phyloP scores from a whole-genome alignment of 2,888 invertebrate species.

The Ophion obscuratus region DNA sequence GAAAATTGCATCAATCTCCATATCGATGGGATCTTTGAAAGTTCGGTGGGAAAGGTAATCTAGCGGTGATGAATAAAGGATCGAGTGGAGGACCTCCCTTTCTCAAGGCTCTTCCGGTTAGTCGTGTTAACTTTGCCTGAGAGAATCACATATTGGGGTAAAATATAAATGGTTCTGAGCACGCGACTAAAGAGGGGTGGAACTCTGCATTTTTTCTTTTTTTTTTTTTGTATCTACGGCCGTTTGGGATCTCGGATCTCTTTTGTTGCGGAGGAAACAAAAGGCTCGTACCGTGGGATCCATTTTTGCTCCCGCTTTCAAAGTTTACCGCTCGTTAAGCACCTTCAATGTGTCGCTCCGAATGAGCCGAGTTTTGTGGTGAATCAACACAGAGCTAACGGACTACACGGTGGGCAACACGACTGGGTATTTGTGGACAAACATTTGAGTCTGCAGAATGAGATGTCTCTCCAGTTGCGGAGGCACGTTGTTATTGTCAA shows the following conservation, averaged over 20 bases:
- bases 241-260: slow-evolving; percentile 30
- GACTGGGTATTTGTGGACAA: slow-evolving; percentile 32
- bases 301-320: slow-evolving; percentile 2
- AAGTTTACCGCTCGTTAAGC: slow-evolving; percentile 32
- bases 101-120: slow-evolving; percentile 2
- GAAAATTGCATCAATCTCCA: slow-evolving; percentile 47
- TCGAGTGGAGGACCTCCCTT: neutral
- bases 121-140: neutral
- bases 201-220: neutral
- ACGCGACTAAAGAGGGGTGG: slow-evolving; percentile 2
- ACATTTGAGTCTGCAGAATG: slow-evolving; percentile 17
- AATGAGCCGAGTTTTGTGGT: slow-evolving; percentile 35
- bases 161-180: slow-evolving; percentile 4
- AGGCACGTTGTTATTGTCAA: neutral
- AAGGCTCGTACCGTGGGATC: slow-evolving; percentile 27
- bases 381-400: neutral
- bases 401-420: slow-evolving; percentile 12
- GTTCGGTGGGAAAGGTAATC: slow-evolving; percentile 3
- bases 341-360: slow-evolving; percentile 46
- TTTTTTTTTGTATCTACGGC: neutral
- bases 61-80: slow-evolving; percentile 15
- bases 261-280: slow-evolving; percentile 49
- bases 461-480: neutral
- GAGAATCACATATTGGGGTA: neutral
- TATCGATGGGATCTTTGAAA: slow-evolving; percentile 35